Evolutionary conservation across 1,140 invertebrate genomes (phyloP), one percentile per base, ranked within the genome.

Genomic region (Drosophila yakuba): DNA sequence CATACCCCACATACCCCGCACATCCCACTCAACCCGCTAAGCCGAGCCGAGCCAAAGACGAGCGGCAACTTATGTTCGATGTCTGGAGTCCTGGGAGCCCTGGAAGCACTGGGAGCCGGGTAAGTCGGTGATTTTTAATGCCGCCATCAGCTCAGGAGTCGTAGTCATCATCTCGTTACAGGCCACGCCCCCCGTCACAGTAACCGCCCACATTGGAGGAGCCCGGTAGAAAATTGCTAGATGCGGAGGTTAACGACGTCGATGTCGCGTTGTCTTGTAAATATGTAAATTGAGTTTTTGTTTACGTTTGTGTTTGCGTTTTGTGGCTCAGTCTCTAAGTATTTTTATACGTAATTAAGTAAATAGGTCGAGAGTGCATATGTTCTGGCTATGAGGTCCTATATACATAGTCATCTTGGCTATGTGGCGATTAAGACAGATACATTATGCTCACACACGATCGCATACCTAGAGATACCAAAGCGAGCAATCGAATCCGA

Each of bases 291-390:
- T 57, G 39, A 48, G 73, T 74, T 85, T 85, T 80, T 78, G 67
- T 84, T 78, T 84, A 68, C 61, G 66, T 69, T 71, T 69, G 51
- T 57, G 66, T 71, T 57, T 57, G 50, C 50, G 64, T 71, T 57
- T 58, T 58, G 64, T 71, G 68, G 64, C 28, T 68, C 64, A 80
- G 79, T 72, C 83, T 88, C 80, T 91, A 91, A 91, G 80, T 91
- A 91, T 91, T 91, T 91, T 91, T 90, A 88, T 91, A 91, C 88
- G 71, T 91, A 91, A 85, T 81, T 80, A 91, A 79, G 80, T 78
- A 75, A 75, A 59, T 75, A 59, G 72, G 61, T 75, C 47, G 62
- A 48, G 38, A 73, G 62, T 60, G 62, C 72, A 79, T 62, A 48
- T 51, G 28, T 57, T 23, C 38, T 14, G 38, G 11, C 38, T 39